These are phyloP conservation scores for Rissa tridactyla DNA, from an alignment of 2,113 vertebrate species.

Conservation along the genomic window DNA sequence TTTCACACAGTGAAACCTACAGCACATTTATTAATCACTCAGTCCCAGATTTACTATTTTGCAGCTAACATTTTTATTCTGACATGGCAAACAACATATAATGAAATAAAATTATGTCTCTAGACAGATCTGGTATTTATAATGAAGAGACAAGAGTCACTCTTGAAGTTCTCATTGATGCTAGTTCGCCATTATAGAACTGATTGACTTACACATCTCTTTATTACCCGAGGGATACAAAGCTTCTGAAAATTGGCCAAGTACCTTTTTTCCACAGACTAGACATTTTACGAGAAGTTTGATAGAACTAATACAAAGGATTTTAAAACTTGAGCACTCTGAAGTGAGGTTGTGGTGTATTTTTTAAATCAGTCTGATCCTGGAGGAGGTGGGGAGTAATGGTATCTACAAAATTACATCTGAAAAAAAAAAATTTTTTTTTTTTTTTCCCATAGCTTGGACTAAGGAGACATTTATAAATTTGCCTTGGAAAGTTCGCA, in stretches of 20 bases:
- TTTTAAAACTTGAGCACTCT: background rate
- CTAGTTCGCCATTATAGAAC: background rate
- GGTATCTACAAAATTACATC: background rate
- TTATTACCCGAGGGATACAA: background rate
- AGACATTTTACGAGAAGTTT: background rate
- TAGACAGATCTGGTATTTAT: background rate
- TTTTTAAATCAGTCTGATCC: background rate
- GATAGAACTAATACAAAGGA: background rate
- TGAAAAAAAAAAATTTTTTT: background rate
- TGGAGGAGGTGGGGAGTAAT: background rate
- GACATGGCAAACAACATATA: background rate
- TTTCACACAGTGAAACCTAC: background rate
- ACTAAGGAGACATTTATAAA: background rate
- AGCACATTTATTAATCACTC: background rate
- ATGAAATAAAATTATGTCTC: constrained; percentile 33
- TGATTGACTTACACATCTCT: background rate
- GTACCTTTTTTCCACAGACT: background rate
- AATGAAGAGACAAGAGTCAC: background rate
- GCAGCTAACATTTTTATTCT: background rate
- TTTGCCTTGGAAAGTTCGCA: background rate
- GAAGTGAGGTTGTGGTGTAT: background rate
- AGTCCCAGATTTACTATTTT: background rate
- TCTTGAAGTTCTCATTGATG: constrained; percentile 3
- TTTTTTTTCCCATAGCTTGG: background rate
- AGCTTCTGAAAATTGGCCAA: background rate